A percentile compares a stretch with the other conserved stretches of the same genome.
Conservation (phyloP, 1,140 invertebrate species). For the Sitophilus oryzae region DNA sequence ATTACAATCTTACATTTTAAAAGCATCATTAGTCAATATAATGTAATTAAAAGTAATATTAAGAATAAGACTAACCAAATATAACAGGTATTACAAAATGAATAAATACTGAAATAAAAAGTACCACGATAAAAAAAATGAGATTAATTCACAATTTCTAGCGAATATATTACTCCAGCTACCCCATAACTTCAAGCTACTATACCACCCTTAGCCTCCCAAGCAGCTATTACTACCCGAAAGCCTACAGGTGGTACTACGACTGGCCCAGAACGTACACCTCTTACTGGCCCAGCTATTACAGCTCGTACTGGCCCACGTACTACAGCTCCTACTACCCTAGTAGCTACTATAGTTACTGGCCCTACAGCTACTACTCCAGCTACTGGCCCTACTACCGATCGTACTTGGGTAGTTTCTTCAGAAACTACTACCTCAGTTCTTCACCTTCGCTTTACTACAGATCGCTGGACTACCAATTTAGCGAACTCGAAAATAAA, state of each 20-base stretch:
- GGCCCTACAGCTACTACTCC: constrained; percentile 6
- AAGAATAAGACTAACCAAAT: no score
- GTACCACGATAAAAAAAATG: constrained; percentile 16
- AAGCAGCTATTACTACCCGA: constrained; percentile 26
- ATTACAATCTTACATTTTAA: no score
- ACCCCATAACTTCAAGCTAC: constrained; percentile 32
- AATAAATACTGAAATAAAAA: no score
- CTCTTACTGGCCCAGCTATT: constrained; percentile 18
- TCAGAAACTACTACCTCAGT: constrained; percentile 26
- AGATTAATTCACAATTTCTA: constrained; percentile 17
- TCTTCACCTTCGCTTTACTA: constrained; percentile 17
- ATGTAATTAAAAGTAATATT: no score
- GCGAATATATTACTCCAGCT: constrained; percentile 31
- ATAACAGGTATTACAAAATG: neutral
- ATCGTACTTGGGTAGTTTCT: constrained; percentile 22
- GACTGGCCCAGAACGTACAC: constrained; percentile 27
- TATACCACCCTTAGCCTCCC: constrained; percentile 27
- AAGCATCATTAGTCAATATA: no score
- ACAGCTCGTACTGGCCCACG: no score
- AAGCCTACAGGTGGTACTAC: constrained; percentile 27
- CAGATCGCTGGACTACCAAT: constrained; percentile 25
- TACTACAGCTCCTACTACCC: constrained; percentile 21
- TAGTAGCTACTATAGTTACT: constrained; percentile 17
- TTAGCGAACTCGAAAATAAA: constrained; percentile 27
- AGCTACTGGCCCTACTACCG: constrained; percentile 23